phyloP scores from a whole-genome alignment of 1,140 invertebrate species.

The Hylaeus anthracinus region DNA sequence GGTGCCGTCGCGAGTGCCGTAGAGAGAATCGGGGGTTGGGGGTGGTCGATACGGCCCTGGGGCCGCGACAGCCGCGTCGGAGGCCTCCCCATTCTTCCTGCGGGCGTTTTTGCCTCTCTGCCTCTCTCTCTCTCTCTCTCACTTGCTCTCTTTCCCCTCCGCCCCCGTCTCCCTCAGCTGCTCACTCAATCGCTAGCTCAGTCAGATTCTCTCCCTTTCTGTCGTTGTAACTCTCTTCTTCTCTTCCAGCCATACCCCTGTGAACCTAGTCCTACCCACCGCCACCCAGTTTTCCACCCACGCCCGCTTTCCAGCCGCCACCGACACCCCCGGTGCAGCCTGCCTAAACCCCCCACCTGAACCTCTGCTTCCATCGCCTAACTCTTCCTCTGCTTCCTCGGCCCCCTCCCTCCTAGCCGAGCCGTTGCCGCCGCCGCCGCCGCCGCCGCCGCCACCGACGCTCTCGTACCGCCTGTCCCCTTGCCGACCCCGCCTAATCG shows the following conservation, averaged over 20 bases:
- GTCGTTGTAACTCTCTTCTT: conserved; percentile 3
- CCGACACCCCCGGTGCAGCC: conserved; percentile 53
- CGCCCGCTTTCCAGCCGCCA: conserved; percentile 60
- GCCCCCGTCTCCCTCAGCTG: background rate
- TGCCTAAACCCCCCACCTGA: conserved; percentile 64
- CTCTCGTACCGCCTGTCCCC: conserved; percentile 64
- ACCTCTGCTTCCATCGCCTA: conserved; percentile 47
- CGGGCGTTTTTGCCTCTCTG: conserved; percentile 76
- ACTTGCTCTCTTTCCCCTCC: conserved; percentile 6
- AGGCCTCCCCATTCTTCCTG: conserved; percentile 78
- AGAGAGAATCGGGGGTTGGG: conserved; percentile 55
- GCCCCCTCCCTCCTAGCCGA: conserved; percentile 40
- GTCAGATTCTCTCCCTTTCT: background rate
- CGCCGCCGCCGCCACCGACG: conserved; percentile 31
- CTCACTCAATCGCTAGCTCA: background rate
- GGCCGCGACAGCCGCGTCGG: conserved; percentile 77
- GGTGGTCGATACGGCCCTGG: conserved; percentile 79
- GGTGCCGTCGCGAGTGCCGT: conserved; percentile 56
- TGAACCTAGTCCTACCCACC: conserved; percentile 48
- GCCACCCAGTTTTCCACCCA: conserved; percentile 59
- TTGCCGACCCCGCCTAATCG: conserved; percentile 76
- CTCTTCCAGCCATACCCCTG: conserved; percentile 31
- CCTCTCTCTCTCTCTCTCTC: conserved; percentile 40
- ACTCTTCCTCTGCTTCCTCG: conserved; percentile 43
- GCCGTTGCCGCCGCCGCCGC: conserved; percentile 37